phyloP scores from a whole-genome alignment of 2,797 vertebrate species.

The Scolopax rusticola region DNA sequence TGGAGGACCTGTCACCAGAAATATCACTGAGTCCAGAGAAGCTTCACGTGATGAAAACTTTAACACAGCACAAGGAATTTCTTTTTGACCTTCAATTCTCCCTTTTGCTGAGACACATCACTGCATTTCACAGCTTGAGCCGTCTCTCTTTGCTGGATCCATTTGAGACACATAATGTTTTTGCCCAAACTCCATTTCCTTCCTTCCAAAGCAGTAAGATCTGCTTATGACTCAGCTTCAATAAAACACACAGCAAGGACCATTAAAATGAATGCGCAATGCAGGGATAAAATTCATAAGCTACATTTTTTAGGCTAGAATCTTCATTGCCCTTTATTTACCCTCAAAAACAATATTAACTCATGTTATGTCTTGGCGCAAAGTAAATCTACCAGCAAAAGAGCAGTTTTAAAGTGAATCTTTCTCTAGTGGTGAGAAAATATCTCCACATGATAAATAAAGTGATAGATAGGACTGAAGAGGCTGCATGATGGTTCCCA shows the following conservation, averaged over 20 bases:
- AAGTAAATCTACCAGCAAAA: neutral
- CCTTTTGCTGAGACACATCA: neutral
- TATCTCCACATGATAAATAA: neutral
- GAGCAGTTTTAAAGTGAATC: neutral
- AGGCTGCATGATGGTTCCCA: neutral
- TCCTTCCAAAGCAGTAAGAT: slow-evolving; percentile 26
- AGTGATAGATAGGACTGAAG: neutral
- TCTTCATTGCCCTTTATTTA: slow-evolving; percentile 2
- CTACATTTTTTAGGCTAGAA: neutral
- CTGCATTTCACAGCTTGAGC: slow-evolving; percentile 7
- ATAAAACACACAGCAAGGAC: slow-evolving; percentile 47
- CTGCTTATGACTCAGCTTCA: slow-evolving; percentile 56
- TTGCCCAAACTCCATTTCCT: slow-evolving; percentile 19
- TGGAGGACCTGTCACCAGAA: neutral
- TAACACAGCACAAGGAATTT: neutral
- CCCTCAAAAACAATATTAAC: neutral
- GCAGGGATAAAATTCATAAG: neutral
- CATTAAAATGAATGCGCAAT: neutral
- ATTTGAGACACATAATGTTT: neutral
- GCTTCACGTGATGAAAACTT: neutral
- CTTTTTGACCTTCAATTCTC: neutral
- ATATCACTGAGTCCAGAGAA: neutral
- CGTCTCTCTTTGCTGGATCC: slow-evolving; percentile 2
- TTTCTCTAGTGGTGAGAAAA: neutral
- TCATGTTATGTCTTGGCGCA: neutral